Base-by-base conservation (phyloP, 2,888 invertebrate species). In the Horisme vitalbata region DNA sequence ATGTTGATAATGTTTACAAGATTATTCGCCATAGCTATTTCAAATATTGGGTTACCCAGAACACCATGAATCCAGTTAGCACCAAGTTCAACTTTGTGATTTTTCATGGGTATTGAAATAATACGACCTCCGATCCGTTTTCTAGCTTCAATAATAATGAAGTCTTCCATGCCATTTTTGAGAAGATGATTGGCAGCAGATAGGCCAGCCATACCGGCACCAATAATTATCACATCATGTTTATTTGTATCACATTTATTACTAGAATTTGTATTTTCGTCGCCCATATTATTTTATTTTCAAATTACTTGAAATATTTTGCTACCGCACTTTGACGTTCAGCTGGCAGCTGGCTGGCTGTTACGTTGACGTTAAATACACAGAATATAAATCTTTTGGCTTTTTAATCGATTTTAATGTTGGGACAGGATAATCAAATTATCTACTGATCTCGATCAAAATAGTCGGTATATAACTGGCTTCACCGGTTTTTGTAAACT, bases 61-160 rank as follows among this genome's bases (percentile, higher is more conserved):
- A 97, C 96, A 24, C 97, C 97, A 72, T 97, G 97, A 62, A 97
- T 96, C 96, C 97, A 97, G 79, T 97, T 97, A 18, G 97, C 97
- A 43, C 97, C 97, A 54, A 97, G 83, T 84, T 97, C 97, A 32
- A 97, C 91, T 76, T 93, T 94, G 47, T 88, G 87, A 61, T 82
- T 82, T 70, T 84, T 85, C 75, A 95, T 90, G 63, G 93, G 92
- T 67, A 94, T 93, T 47, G 95, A 93, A 45, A 95, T 90, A 59
- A 97, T 95, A 56, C 97, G 91, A 50, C 96, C 97, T 38, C 97
- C 97, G 55, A 96, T 91, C 50, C 95, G 92, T 71, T 93, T 93
- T 71, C 96, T 91, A 47, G 95, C 95, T 88, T 96, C 97, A 61
- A 96, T 83, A 66, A 97, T 92, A 75, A 93, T 91, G 81, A 95